These are phyloP conservation scores for Musca domestica DNA, from an alignment of 1,140 invertebrate species.

Conservation along the genomic window DNA sequence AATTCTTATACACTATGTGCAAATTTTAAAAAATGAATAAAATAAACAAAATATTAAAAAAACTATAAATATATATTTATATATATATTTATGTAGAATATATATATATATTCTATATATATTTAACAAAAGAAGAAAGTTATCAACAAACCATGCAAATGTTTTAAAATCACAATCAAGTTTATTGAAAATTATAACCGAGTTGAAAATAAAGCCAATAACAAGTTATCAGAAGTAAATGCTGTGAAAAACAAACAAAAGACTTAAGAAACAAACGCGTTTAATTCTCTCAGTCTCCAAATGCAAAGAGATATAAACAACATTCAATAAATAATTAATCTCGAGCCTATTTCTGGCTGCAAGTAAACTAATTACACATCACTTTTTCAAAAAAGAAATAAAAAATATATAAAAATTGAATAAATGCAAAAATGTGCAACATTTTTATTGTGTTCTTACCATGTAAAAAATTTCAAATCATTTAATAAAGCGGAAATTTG, in stretches of 20 bases:
- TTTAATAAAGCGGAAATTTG: no score
- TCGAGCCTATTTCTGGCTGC: not conserved
- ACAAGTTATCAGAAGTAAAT: not conserved
- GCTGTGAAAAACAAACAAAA: not conserved
- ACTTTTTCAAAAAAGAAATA: not conserved
- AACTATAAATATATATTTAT: no score
- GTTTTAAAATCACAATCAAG: not conserved
- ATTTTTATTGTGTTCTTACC: no score
- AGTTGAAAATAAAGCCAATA: not conserved
- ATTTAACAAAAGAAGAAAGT: not conserved
- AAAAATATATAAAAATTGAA: no score
- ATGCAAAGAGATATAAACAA: not conserved
- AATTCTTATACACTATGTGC: no score
- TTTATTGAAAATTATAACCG: not conserved
- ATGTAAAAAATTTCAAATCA: no score
- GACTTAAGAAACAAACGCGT: conserved; percentile 14
- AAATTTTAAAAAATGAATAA: not conserved
- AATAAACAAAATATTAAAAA: conserved; percentile 5
- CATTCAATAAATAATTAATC: not conserved
- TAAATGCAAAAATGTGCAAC: no score
- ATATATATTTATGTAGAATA: no score
- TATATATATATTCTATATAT: no score
- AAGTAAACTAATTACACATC: no score
- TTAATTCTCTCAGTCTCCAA: no score
- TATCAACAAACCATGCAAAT: not conserved